Evolutionary conservation across 2,113 vertebrate genomes (phyloP), one percentile per base, ranked within the genome.

Genomic region (Oophaga pumilio): DNA sequence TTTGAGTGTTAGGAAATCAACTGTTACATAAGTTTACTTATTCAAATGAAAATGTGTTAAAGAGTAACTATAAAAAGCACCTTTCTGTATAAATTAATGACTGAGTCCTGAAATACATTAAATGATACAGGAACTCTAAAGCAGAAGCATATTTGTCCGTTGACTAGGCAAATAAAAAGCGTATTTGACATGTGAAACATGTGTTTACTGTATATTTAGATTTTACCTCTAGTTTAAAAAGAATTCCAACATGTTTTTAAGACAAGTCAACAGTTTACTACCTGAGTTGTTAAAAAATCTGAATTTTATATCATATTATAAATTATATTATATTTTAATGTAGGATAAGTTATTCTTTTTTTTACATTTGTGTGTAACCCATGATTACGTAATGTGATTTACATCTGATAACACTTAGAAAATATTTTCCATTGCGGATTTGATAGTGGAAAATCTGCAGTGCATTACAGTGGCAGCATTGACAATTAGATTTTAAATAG

Each of bases 121-220:
- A 43, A 2, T 43, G 24, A 66, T 66, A 66, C 22, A 66, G n/a
- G n/a, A 66, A 24, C n/a, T 66, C 20, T 66, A n/a, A 66, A 66
- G 24, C 18, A 2, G 15, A 66, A 66, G 10, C 5, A 69, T 69
- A 10, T 66, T 66, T 10, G 66, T 1, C n/a, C 26, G 11, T 69
- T 69, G 24, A 69, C 66, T 26, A 69, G 26, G n/a, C 64, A 66
- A 66, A 66, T 66, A 24, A 66, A 66, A 66, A 13, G 22, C 24
- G 12, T 66, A 66, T 66, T 66, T n/a, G n/a, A 66, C n/a, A 66
- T 66, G 64, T n/a, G 64, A 66, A 66, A n/a, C 64, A 24, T 66
- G 64, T 66, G 64, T 66, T n/a, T 66, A 43, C 33, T 43, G 5
- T 43, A 66, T 11, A 66, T 66, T 20, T 0, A 66, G 24, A 11